These are phyloP conservation scores for Catocala sponsa DNA, from an alignment of 2,888 invertebrate species.

Conservation along the genomic window DNA sequence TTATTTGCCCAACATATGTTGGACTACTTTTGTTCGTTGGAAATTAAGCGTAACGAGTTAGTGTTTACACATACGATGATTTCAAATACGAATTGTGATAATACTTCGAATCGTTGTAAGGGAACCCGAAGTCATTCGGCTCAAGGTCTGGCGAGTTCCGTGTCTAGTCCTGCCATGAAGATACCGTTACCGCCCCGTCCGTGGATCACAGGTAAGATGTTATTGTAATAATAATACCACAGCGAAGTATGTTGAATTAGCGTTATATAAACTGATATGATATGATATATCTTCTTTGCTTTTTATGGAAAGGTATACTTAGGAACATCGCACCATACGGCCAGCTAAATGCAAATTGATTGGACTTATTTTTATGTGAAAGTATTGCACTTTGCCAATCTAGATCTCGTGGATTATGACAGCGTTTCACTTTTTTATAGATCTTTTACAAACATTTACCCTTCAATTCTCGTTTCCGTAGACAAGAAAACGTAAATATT, in stretches of 20 bases:
- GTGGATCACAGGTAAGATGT: slow-evolving; percentile 79
- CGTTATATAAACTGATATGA: too few species aligned
- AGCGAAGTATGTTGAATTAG: slow-evolving; percentile 13
- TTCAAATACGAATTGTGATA: slow-evolving; percentile 63
- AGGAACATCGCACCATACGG: neutral
- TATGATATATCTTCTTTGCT: too few species aligned
- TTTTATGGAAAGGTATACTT: neutral
- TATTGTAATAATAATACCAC: slow-evolving; percentile 42
- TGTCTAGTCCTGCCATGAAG: slow-evolving; percentile 78
- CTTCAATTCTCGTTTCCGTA: neutral
- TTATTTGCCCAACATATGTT: slow-evolving; percentile 77
- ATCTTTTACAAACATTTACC: neutral
- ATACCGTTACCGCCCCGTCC: slow-evolving; percentile 85
- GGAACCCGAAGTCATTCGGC: slow-evolving; percentile 78
- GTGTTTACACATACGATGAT: slow-evolving; percentile 63
- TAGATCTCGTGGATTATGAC: neutral
- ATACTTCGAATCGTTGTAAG: slow-evolving; percentile 55
- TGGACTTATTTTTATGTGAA: slow-evolving; percentile 8
- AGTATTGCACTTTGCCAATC: slow-evolving; percentile 1
- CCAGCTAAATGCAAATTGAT: neutral
- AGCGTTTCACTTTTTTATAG: slow-evolving; percentile 2
- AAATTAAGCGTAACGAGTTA: slow-evolving; percentile 56
- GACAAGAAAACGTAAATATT: slow-evolving; percentile 5
- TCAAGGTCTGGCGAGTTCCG: slow-evolving; percentile 75
- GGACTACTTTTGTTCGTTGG: slow-evolving; percentile 69